These are phyloP conservation scores for Hassar affinis DNA, from an alignment of 2,113 vertebrate species.

Conservation along the genomic window DNA sequence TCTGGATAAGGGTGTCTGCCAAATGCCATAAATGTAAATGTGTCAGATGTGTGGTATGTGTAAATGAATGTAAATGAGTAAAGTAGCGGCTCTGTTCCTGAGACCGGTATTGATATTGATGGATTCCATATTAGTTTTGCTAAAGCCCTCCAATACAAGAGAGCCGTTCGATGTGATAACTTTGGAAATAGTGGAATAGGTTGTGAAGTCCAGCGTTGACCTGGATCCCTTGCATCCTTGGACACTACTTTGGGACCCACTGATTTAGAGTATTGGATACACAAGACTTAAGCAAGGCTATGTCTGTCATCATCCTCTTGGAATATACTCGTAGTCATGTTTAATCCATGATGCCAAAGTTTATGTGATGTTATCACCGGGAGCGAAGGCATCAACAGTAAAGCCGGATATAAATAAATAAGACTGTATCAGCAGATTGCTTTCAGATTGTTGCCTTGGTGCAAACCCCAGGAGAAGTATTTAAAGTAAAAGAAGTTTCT, in stretches of 20 bases:
- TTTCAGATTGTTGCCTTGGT: conserved; percentile 44
- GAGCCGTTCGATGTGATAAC: neutral
- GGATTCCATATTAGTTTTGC: neutral
- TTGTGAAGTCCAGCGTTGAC: neutral
- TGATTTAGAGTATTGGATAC: neutral
- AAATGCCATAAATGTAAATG: no score
- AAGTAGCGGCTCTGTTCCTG: neutral
- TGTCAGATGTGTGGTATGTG: no score
- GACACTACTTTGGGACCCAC: neutral
- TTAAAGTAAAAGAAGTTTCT: neutral
- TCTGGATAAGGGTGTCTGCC: no score
- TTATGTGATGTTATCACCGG: conserved; percentile 33
- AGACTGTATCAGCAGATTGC: conserved; percentile 22
- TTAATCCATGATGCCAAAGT: neutral
- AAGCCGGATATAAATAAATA: conserved; percentile 28
- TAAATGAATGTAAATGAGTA: neutral
- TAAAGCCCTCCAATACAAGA: neutral
- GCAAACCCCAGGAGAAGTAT: neutral
- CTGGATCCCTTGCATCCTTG: neutral
- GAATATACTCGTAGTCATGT: neutral
- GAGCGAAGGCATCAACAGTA: conserved; percentile 31
- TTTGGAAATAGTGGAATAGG: no score
- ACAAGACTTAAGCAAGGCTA: neutral
- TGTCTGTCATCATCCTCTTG: neutral
- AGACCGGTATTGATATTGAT: neutral